Percentiles rank a stretch among this genome's conserved stretches.
Evolutionary conservation across 2,888 invertebrate species (phyloP).

Genomic region (Crioceris asparagi): DNA sequence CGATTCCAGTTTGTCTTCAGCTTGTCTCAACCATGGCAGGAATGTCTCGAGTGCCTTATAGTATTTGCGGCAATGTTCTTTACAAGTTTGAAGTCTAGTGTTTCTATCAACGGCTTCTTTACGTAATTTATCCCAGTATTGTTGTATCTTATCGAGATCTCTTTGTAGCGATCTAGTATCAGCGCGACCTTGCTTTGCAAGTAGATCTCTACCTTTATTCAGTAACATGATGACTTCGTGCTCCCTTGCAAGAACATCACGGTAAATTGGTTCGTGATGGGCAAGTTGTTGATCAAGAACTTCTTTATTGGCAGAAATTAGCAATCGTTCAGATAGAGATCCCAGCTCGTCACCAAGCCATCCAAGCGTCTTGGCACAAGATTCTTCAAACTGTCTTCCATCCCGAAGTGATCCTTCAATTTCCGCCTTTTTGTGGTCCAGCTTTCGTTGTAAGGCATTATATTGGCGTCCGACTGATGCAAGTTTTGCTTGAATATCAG

Average conservation of each 20-base stretch:
- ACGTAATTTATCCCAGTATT: slow-evolving; percentile 85
- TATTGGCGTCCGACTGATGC: slow-evolving; percentile 79
- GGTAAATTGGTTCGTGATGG: slow-evolving; percentile 80
- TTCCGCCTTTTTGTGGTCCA: slow-evolving; percentile 83
- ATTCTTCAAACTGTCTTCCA: slow-evolving; percentile 81
- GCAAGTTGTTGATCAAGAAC: slow-evolving; percentile 78
- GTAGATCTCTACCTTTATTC: slow-evolving; percentile 75
- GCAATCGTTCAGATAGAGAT: slow-evolving; percentile 61
- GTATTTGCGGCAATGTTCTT: slow-evolving; percentile 87
- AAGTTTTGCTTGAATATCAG: slow-evolving; percentile 83
- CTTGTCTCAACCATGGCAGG: slow-evolving; percentile 78
- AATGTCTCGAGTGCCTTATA: slow-evolving; percentile 75
- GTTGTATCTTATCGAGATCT: slow-evolving; percentile 80
- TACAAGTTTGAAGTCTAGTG: slow-evolving; percentile 76
- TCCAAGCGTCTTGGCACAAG: slow-evolving; percentile 77
- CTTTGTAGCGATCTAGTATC: slow-evolving; percentile 56
- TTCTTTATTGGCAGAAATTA: slow-evolving; percentile 77
- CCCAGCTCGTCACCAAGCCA: slow-evolving; percentile 79
- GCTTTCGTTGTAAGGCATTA: slow-evolving; percentile 77
- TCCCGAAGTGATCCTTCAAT: slow-evolving; percentile 68
- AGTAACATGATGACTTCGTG: slow-evolving; percentile 90
- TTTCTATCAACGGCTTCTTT: slow-evolving; percentile 80
- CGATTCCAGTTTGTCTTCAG: slow-evolving; percentile 73
- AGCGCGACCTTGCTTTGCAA: slow-evolving; percentile 36
- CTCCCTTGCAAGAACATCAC: slow-evolving; percentile 78